These are phyloP conservation scores for Heliconius aoede DNA, from an alignment of 2,888 invertebrate species.

Conservation along the genomic window DNA sequence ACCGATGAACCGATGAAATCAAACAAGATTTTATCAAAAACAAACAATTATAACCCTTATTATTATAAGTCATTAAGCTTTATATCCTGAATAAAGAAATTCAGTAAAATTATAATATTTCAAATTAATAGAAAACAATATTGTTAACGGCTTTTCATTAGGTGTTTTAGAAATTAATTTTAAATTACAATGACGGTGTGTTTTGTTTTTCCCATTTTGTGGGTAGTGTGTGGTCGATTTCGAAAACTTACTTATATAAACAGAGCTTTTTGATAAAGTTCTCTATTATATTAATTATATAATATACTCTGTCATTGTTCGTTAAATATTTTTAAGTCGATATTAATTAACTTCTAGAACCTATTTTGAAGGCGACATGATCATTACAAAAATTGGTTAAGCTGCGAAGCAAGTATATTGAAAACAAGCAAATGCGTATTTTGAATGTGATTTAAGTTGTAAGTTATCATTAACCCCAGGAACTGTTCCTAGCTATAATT, in stretches of 20 bases:
- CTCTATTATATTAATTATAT: no score
- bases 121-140: constrained; percentile 34
- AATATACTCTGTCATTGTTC: no score
- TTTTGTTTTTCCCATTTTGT: not conserved
- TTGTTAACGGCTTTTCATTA: constrained; percentile 26
- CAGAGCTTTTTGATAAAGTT: not conserved
- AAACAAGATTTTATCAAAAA: constrained; percentile 25
- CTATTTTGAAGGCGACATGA: no score
- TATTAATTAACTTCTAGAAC: no score
- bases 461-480: no score
- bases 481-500: no score
- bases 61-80: not conserved
- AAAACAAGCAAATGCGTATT: no score
- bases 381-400: no score
- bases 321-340: no score
- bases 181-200: not conserved
- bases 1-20: constrained; percentile 40
- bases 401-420: no score
- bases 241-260: not conserved
- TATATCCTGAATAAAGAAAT: not conserved
- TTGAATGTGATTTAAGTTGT: no score
- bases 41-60: constrained; percentile 21
- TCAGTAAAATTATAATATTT: constrained; percentile 34
- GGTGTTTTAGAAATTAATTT: constrained; percentile 30
- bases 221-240: not conserved